Conservation (phyloP, 2,888 invertebrate genomes). For the Phasia obesa region DNA sequence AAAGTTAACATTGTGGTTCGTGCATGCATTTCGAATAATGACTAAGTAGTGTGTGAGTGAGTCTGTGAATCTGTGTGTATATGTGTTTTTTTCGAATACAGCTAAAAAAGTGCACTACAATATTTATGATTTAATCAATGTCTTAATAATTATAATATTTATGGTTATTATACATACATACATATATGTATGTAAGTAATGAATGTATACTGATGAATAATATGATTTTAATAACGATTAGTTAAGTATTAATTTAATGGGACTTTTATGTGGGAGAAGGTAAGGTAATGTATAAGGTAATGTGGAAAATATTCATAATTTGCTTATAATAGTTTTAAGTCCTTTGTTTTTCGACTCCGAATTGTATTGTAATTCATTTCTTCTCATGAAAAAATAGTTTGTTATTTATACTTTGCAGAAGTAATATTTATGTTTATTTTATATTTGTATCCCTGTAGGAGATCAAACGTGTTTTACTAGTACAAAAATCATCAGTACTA, state of each 20-base stretch:
- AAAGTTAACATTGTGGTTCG: slow-evolving; percentile 48
- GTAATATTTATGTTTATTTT: too few relatives aligned
- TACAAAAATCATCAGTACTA: too few relatives aligned
- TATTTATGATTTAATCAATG: slow-evolving; percentile 49
- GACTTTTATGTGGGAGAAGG: not conserved
- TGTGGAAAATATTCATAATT: not conserved
- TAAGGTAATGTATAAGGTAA: not conserved
- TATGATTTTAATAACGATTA: slow-evolving; percentile 63
- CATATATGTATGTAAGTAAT: slow-evolving; percentile 60
- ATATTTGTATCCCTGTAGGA: too few relatives aligned
- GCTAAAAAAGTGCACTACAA: slow-evolving; percentile 55
- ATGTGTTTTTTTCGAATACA: slow-evolving; percentile 27
- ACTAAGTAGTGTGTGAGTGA: slow-evolving; percentile 12
- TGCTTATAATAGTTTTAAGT: not conserved
- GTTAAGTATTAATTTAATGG: slow-evolving; percentile 3
- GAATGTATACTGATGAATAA: slow-evolving; percentile 72
- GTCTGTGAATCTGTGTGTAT: not conserved
- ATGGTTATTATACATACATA: too few relatives aligned
- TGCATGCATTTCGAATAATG: slow-evolving; percentile 39
- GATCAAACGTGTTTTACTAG: too few relatives aligned
- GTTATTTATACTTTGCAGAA: not conserved
- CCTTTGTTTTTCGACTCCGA: not conserved
- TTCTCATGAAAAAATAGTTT: not conserved
- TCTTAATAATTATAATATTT: slow-evolving; percentile 17
- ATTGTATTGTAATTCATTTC: not conserved